These are phyloP conservation scores for Python bivittatus DNA, from an alignment of 2,113 vertebrate genomes.

Conservation along the genomic window DNA sequence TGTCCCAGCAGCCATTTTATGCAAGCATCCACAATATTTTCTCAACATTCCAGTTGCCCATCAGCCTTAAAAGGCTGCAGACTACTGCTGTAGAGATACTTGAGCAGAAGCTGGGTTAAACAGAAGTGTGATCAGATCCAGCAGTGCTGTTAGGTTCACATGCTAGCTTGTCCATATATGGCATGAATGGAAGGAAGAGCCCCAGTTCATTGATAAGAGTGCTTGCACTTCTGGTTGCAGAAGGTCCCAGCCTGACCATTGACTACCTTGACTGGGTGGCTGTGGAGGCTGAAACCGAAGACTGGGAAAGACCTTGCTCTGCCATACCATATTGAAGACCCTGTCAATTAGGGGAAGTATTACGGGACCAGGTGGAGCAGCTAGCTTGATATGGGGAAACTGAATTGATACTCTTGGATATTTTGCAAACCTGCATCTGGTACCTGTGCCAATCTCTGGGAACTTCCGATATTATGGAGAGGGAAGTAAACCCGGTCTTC, in stretches of 20 bases:
- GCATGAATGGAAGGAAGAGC: neutral
- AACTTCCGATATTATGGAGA: neutral
- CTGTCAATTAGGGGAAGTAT: neutral
- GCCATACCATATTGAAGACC: neutral
- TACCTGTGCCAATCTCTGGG: neutral
- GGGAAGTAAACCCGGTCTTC: too few relatives aligned
- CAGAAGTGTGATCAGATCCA: too few relatives aligned
- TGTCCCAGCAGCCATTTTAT: neutral
- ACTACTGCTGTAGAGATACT: neutral
- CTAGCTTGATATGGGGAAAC: neutral
- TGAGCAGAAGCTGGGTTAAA: neutral
- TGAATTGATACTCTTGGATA: neutral
- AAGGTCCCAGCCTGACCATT: neutral
- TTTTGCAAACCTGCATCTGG: neutral
- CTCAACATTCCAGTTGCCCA: neutral
- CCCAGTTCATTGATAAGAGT: neutral
- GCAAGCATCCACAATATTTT: neutral
- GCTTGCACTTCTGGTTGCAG: neutral
- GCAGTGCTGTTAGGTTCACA: neutral
- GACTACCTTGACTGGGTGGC: too few relatives aligned
- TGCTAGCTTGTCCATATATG: neutral
- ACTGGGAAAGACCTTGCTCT: neutral
- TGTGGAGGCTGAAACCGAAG: neutral
- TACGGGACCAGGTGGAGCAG: neutral
- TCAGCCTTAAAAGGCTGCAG: neutral